phyloP scores from a whole-genome alignment of 2,113 vertebrate species.

The Ptychochromis oligacanthus region DNA sequence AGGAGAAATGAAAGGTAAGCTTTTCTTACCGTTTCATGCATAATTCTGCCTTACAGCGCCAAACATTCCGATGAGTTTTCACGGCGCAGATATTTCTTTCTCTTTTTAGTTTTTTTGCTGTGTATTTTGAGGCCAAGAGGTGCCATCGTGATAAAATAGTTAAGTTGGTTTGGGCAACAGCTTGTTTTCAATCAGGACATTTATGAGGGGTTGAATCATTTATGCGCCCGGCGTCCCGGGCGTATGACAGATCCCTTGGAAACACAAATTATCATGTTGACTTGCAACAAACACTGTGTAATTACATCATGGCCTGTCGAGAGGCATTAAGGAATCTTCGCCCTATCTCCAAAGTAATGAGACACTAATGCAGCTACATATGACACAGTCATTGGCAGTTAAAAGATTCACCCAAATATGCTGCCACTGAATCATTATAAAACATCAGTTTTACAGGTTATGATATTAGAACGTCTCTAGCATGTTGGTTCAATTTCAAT shows the following conservation, averaged over 20 bases:
- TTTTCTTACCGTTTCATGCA: conserved; percentile 69
- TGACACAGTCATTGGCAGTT: conserved; percentile 68
- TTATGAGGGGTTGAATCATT: conserved; percentile 78
- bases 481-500: conserved; percentile 62
- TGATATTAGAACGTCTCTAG: conserved; percentile 43
- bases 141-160: conserved; percentile 50
- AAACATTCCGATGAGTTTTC: conserved; percentile 59
- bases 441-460: conserved; percentile 61
- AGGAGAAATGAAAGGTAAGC: conserved; percentile 71
- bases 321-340: conserved; percentile 74
- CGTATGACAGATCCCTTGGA: conserved; percentile 73
- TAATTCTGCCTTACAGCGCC: conserved; percentile 69
- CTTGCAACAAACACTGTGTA: conserved; percentile 79
- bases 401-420: conserved; percentile 61
- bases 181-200: conserved; percentile 76
- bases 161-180: conserved; percentile 63
- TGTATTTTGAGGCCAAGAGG: conserved; percentile 44
- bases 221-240: conserved; percentile 69
- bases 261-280: conserved; percentile 79
- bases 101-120: neutral
- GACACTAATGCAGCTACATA: conserved; percentile 74
- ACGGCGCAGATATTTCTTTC: conserved; percentile 19
- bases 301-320: conserved; percentile 78
- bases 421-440: conserved; percentile 61
- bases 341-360: conserved; percentile 73